Evolutionary conservation across 1,140 invertebrate species (phyloP).

Genomic region (Tetraneura akinire): DNA sequence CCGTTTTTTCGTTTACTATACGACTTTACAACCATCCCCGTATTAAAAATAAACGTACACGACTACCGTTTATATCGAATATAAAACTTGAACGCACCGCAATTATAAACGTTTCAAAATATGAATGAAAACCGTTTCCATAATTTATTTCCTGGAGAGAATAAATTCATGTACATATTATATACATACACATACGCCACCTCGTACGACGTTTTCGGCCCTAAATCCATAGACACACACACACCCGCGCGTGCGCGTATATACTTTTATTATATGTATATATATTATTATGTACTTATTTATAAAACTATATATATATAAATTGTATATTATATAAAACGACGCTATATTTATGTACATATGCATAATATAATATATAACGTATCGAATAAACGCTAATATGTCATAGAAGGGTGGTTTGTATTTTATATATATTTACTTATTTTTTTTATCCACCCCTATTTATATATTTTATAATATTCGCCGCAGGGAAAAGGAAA

Average conservation of each 20-base stretch:
- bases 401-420: conserved; percentile 18
- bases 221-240: conserved; percentile 17
- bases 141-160: conserved; percentile 22
- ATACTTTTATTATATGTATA: no score
- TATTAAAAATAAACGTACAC: no score
- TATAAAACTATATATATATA: neutral
- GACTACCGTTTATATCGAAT: no score
- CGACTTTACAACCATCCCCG: conserved; percentile 17
- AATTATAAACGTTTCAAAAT: conserved; percentile 6
- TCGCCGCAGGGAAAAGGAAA: neutral
- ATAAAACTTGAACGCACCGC: no score
- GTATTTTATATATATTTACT: neutral
- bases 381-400: neutral
- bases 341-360: no score
- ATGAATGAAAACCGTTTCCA: conserved; percentile 14
- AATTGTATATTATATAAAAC: neutral
- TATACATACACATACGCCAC: no score
- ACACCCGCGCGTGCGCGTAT: no score
- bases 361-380: neutral
- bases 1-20: conserved; percentile 24
- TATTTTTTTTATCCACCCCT: neutral
- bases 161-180: no score
- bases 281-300: neutral
- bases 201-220: no score
- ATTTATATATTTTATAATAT: neutral